Percentiles rank a stretch among this genome's conserved stretches.
Conservation (phyloP, 2,888 invertebrate species). For the Hylaea fasciaria region DNA sequence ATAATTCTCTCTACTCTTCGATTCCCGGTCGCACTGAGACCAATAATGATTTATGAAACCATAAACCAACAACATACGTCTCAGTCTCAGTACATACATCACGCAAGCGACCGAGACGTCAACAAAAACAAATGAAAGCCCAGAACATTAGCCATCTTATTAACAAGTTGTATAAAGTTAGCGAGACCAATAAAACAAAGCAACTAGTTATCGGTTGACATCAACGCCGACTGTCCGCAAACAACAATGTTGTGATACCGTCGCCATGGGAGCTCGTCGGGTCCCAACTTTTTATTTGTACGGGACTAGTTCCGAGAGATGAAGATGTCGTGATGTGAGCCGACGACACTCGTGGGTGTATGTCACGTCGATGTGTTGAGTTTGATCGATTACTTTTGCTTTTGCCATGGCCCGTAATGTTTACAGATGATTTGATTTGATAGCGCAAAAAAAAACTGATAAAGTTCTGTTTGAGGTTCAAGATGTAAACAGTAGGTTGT, state of each 20-base stretch:
- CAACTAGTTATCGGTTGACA: constrained; percentile 25
- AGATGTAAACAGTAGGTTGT: too few relatives aligned
- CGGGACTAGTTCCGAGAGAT: constrained; percentile 4
- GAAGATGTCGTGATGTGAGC: constrained; percentile 9
- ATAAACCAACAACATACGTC: too few relatives aligned
- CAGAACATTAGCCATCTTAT: constrained; percentile 3
- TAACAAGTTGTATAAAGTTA: constrained; percentile 12
- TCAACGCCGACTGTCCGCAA: constrained; percentile 20
- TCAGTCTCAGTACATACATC: too few relatives aligned
- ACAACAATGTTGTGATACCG: constrained; percentile 36
- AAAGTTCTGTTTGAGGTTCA: too few relatives aligned
- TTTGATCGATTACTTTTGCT: constrained; percentile 17
- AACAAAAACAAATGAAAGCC: not conserved
- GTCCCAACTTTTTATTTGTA: constrained; percentile 21
- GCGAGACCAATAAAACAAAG: constrained; percentile 23
- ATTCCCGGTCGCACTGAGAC: too few relatives aligned
- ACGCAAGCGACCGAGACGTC: not conserved
- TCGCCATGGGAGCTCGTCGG: constrained; percentile 36
- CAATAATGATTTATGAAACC: too few relatives aligned
- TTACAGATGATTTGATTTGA: too few relatives aligned
- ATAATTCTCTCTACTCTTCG: too few relatives aligned
- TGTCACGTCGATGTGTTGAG: constrained; percentile 18
- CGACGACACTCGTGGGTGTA: not conserved
- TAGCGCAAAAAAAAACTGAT: too few relatives aligned
- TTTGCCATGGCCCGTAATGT: not conserved